These are phyloP conservation scores for Nasonovia ribisnigri DNA, from an alignment of 2,888 invertebrate genomes.

Conservation along the genomic window DNA sequence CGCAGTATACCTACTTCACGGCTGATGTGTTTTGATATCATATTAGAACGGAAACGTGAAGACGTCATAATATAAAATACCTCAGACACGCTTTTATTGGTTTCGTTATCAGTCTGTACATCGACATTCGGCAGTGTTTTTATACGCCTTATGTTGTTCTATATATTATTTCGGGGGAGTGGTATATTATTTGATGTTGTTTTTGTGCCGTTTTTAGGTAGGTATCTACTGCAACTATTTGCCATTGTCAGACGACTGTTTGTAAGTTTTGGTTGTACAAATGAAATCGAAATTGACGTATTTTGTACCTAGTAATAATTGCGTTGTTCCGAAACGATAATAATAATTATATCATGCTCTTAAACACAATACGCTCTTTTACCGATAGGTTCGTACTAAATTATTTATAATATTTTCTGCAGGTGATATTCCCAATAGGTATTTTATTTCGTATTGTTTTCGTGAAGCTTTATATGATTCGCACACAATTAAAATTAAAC, in stretches of 20 bases:
- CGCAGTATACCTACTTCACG: neutral
- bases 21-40: conserved; percentile 7
- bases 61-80: neutral
- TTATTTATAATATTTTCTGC: neutral
- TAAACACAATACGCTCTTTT: neutral
- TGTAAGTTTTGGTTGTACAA: neutral
- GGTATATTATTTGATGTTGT: neutral
- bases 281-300: conserved; percentile 32
- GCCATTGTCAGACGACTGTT: neutral
- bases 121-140: neutral
- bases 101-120: neutral
- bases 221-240: neutral
- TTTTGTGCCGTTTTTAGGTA: neutral
- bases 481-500: neutral
- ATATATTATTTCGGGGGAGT: neutral
- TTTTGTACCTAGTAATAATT: neutral
- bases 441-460: neutral
- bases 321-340: neutral
- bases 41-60: neutral
- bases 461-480: neutral
- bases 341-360: neutral
- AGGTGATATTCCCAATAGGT: neutral
- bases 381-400: neutral
- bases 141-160: neutral
- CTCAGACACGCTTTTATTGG: conserved; percentile 13